Conservation (phyloP, 2,888 invertebrate species). For the Mystacides longicornis region DNA sequence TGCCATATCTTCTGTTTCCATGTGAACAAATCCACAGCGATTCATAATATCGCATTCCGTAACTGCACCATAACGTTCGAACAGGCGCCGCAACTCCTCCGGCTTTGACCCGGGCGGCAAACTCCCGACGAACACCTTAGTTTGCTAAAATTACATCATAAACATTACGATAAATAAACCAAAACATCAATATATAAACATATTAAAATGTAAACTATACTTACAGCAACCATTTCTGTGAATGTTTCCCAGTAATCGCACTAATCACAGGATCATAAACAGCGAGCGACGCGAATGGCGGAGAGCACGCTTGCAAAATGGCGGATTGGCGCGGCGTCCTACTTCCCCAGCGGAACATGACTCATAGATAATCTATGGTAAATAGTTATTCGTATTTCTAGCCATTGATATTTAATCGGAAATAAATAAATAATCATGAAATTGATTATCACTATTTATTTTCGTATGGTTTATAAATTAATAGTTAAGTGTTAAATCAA, state of each 20-base stretch:
- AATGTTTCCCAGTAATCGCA: background rate
- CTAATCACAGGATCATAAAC: background rate
- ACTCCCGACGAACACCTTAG: slow-evolving; percentile 91
- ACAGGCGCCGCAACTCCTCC: slow-evolving; percentile 73
- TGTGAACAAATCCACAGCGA: slow-evolving; percentile 89
- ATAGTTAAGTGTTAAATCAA: no score
- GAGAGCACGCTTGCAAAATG: slow-evolving; percentile 14
- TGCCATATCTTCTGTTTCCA: slow-evolving; percentile 77
- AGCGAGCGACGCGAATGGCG: slow-evolving; percentile 9
- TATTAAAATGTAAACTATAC: slow-evolving; percentile 27
- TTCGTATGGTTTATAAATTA: no score
- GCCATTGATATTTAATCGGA: no score
- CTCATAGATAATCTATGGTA: background rate
- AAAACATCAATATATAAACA: slow-evolving; percentile 3
- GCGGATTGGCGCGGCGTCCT: slow-evolving; percentile 8
- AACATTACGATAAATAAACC: slow-evolving; percentile 1
- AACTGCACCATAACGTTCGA: slow-evolving; percentile 80
- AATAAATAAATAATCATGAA: no score
- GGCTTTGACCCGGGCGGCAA: slow-evolving; percentile 77
- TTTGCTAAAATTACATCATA: slow-evolving; percentile 47
- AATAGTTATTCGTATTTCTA: background rate
- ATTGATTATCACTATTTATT: no score
- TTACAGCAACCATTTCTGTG: slow-evolving; percentile 43
- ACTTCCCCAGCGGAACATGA: slow-evolving; percentile 2
- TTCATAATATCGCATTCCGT: slow-evolving; percentile 93